These are phyloP conservation scores for Galago senegalensis DNA, from an alignment of 2,797 vertebrate genomes.

Conservation along the genomic window DNA sequence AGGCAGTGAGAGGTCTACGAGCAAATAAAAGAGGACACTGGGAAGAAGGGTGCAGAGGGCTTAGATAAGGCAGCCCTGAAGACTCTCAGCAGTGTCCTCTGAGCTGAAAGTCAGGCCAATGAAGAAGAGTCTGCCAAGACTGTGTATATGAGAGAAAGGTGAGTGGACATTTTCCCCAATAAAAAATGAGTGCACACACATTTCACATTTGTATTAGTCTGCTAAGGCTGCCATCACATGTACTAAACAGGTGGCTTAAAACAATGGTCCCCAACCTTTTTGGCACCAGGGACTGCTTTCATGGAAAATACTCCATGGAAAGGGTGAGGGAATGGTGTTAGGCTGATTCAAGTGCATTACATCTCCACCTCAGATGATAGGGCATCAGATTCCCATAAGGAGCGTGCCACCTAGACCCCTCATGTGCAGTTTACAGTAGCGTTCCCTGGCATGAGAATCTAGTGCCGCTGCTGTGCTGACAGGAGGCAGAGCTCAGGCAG, in stretches of 20 bases:
- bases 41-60: background rate
- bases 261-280: too few relatives aligned
- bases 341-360: too few relatives aligned
- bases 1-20: background rate
- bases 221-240: background rate
- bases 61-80: background rate
- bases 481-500: too few relatives aligned
- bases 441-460: too few relatives aligned
- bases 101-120: background rate
- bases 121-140: background rate
- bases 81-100: conserved; percentile 37
- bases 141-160: background rate
- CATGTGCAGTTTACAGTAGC: too few relatives aligned
- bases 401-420: too few relatives aligned
- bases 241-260: background rate
- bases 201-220: background rate
- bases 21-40: background rate
- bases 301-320: too few relatives aligned
- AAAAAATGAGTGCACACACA: background rate
- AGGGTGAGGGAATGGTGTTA: too few relatives aligned
- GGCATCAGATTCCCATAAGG: too few relatives aligned
- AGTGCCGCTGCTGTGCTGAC: too few relatives aligned
- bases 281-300: too few relatives aligned
- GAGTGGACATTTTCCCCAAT: background rate
- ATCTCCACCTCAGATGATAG: too few relatives aligned